Conservation (phyloP, 2,888 invertebrate species). For the Glaucopsyche alexis region DNA sequence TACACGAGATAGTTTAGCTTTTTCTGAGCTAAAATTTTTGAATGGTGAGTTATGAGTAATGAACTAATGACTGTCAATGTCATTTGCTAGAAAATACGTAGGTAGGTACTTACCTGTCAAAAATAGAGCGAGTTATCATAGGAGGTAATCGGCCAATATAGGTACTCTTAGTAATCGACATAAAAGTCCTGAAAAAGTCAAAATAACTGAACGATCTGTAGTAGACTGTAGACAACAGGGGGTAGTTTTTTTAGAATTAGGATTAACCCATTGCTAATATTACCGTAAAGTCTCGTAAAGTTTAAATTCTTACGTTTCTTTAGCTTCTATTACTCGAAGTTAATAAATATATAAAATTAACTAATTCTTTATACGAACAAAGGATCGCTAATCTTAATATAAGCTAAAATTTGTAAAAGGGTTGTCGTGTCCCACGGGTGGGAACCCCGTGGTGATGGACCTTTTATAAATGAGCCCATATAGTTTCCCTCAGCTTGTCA, state of each 20-base stretch:
- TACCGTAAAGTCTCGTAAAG: background rate
- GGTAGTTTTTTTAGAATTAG: background rate
- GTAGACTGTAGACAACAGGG: background rate
- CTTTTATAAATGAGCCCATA: slow-evolving; percentile 71
- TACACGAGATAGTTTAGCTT: background rate
- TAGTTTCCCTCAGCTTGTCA: slow-evolving; percentile 61
- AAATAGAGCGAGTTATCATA: too few relatives aligned
- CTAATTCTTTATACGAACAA: slow-evolving; percentile 26
- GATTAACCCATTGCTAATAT: background rate
- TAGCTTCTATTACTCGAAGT: background rate
- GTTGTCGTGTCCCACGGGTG: slow-evolving; percentile 71
- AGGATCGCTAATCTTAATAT: slow-evolving; percentile 31
- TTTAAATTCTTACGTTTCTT: background rate
- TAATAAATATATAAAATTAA: slow-evolving; percentile 7
- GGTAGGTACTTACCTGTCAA: too few relatives aligned
- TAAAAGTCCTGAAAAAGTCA: too few relatives aligned
- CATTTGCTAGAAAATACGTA: background rate
- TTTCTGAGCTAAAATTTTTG: background rate
- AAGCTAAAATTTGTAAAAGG: slow-evolving; percentile 54
- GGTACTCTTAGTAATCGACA: too few relatives aligned
- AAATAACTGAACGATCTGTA: too few relatives aligned
- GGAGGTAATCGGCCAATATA: too few relatives aligned
- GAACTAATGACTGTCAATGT: background rate
- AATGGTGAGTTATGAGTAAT: background rate
- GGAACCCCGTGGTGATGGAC: slow-evolving; percentile 71